Evolutionary conservation across 2,888 invertebrate species (phyloP).

Genomic region (Nomada hirtipes): DNA sequence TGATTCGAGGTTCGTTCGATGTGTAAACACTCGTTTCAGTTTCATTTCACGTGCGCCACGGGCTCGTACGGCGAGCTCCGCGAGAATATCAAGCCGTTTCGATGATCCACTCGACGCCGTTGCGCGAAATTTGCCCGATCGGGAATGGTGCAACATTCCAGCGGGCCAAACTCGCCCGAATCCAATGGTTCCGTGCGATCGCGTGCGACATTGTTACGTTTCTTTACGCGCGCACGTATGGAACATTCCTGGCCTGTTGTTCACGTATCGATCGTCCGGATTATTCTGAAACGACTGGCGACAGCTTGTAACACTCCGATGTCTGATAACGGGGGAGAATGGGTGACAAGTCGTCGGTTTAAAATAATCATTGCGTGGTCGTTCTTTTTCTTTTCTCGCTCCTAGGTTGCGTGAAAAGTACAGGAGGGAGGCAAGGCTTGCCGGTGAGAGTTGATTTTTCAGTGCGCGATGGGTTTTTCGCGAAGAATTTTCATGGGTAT

Average conservation of each 20-base stretch:
- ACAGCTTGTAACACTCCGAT: neutral
- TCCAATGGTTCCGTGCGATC: neutral
- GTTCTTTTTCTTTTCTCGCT: neutral
- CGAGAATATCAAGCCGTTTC: conserved; percentile 39
- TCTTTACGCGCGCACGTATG: neutral
- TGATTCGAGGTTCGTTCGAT: conserved; percentile 35
- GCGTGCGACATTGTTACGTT: conserved; percentile 6
- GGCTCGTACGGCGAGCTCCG: neutral
- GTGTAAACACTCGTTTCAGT: conserved; percentile 55
- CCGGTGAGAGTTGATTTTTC: neutral
- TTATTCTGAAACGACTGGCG: neutral
- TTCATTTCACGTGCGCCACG: conserved; percentile 48
- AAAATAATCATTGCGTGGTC: neutral
- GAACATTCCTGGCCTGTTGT: neutral
- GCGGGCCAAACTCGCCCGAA: conserved; percentile 6
- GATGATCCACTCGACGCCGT: conserved; percentile 34
- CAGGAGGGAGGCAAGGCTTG: no score
- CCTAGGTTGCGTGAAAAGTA: no score
- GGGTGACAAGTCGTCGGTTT: neutral
- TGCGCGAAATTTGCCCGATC: conserved; percentile 16
- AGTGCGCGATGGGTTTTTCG: neutral
- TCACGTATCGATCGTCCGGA: conserved; percentile 16
- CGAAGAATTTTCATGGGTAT: no score
- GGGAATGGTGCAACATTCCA: conserved; percentile 9
- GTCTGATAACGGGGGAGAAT: neutral